Conservation (phyloP, 2,797 vertebrate genomes). For the Myotis daubentonii region DNA sequence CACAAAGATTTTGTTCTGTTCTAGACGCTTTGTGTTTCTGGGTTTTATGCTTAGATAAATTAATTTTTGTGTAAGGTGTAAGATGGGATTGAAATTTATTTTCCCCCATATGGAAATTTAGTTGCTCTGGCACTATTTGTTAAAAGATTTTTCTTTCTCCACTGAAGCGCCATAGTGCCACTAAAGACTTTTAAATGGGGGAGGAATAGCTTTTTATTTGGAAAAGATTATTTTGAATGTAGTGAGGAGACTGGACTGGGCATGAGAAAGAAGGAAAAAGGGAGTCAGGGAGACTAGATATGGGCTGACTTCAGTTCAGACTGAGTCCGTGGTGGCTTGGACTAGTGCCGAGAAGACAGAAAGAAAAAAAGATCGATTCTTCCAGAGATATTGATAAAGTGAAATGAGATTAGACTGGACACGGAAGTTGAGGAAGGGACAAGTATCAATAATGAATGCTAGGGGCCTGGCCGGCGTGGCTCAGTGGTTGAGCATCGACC, state of each 20-base stretch:
- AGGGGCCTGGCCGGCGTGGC: neutral
- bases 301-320: neutral
- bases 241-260: neutral
- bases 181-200: neutral
- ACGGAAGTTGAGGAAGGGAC: neutral
- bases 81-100: neutral
- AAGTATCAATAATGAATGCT: neutral
- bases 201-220: neutral
- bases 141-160: neutral
- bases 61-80: neutral
- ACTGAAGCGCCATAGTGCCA: neutral
- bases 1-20: neutral
- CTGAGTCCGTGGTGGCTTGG: neutral
- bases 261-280: neutral
- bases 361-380: neutral
- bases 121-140: neutral
- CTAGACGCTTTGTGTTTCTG: neutral
- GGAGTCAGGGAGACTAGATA: neutral
- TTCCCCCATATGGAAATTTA: neutral
- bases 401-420: neutral
- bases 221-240: neutral
- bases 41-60: neutral
- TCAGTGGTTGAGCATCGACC: too few relatives aligned
- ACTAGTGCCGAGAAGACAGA: neutral
- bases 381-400: neutral